These are phyloP conservation scores for Oscheius sp. DNA, from an alignment of 2,888 invertebrate species.

Conservation along the genomic window DNA sequence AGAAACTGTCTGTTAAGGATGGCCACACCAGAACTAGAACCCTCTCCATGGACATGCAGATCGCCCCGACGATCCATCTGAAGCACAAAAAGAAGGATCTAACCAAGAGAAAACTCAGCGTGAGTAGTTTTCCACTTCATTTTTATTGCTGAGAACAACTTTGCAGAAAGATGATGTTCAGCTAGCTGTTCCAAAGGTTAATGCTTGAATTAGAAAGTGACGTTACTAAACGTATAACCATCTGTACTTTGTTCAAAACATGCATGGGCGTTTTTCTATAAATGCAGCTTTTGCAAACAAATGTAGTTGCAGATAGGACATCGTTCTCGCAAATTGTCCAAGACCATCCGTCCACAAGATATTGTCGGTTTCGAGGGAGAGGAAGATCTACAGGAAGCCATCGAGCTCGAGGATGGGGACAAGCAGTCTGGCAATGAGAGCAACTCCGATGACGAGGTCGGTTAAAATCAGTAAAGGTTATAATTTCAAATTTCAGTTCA, in stretches of 20 bases:
- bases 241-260: conserved; percentile 2
- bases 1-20: conserved; percentile 18
- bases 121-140: conserved; percentile 7
- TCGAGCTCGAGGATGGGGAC: conserved; percentile 21
- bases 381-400: conserved; percentile 59
- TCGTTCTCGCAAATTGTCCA: conserved; percentile 62
- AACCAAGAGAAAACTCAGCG: conserved; percentile 45
- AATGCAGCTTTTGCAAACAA: background rate
- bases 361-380: conserved; percentile 69
- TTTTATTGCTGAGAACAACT: background rate
- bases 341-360: conserved; percentile 66
- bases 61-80: conserved; percentile 52
- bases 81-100: conserved; percentile 48
- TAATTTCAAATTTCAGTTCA: conserved; percentile 3
- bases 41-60: conserved; percentile 73
- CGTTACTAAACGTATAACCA: background rate
- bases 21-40: conserved; percentile 43
- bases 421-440: conserved; percentile 47
- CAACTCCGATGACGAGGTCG: conserved; percentile 79
- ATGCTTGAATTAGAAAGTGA: conserved; percentile 18
- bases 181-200: conserved; percentile 24
- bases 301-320: conserved; percentile 50
- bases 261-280: conserved; percentile 6
- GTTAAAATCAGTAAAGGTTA: too few species aligned
- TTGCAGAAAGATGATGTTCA: conserved; percentile 26